Evolutionary conservation across 2,888 invertebrate species (phyloP).

Genomic region (Eubasilissa splendida): DNA sequence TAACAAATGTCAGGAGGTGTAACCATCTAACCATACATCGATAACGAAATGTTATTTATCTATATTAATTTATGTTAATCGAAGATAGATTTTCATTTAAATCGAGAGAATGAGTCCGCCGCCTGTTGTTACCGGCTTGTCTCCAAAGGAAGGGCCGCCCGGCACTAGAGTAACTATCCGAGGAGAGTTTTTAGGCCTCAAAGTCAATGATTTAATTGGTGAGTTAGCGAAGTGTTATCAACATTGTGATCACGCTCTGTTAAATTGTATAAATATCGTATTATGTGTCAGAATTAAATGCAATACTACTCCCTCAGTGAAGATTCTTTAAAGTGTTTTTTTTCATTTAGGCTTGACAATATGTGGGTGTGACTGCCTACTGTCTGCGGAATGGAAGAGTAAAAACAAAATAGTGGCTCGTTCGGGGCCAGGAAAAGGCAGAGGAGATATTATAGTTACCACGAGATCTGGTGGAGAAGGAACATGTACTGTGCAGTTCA

Average conservation of each 20-base stretch:
- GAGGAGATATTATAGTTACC: slow-evolving; percentile 92
- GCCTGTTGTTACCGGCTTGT: slow-evolving; percentile 95
- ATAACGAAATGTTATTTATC: slow-evolving; percentile 28
- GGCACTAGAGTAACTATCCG: slow-evolving; percentile 95
- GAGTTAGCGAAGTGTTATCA: slow-evolving; percentile 59
- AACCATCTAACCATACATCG: slow-evolving; percentile 4
- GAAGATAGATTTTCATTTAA: slow-evolving; percentile 5
- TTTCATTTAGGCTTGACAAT: slow-evolving; percentile 86
- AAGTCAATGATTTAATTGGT: slow-evolving; percentile 90
- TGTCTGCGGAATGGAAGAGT: slow-evolving; percentile 98
- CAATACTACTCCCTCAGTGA: background rate
- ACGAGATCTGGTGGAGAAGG: slow-evolving; percentile 91
- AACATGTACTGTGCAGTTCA: slow-evolving; percentile 90
- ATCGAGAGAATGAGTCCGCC: slow-evolving; percentile 76
- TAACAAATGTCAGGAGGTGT: slow-evolving; percentile 46
- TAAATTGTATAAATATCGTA: no score
- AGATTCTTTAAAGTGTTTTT: slow-evolving; percentile 5
- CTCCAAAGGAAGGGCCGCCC: slow-evolving; percentile 98
- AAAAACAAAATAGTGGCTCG: slow-evolving; percentile 97
- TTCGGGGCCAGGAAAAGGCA: slow-evolving; percentile 92
- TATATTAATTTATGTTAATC: slow-evolving; percentile 21
- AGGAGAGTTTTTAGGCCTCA: slow-evolving; percentile 94
- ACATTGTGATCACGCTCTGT: no score
- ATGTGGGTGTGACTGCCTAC: slow-evolving; percentile 94
- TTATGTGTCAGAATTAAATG: no score